A percentile compares a stretch with the other conserved stretches of the same genome.
These are phyloP conservation scores for Drusus annulatus DNA, from an alignment of 1,140 invertebrate species.

Conservation along the genomic window DNA sequence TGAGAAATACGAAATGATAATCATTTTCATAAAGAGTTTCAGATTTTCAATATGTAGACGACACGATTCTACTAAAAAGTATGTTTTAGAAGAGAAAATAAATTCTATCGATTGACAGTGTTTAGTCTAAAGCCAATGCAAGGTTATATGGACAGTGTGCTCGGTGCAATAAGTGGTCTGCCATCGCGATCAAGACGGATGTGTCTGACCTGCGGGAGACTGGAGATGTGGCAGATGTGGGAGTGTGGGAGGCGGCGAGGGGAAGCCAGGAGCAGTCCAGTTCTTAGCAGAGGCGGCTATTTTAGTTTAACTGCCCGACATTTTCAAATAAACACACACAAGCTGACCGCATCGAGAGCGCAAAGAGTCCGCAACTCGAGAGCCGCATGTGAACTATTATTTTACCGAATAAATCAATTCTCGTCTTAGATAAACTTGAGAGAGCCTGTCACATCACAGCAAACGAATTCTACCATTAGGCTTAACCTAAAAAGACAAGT, in stretches of 20 bases:
- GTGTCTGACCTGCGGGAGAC: not conserved
- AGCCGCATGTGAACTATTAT: not conserved
- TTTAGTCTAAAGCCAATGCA: not conserved
- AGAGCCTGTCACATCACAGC: too few species aligned
- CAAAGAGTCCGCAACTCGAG: constrained; percentile 23
- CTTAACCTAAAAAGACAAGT: too few species aligned
- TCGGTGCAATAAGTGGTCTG: not conserved
- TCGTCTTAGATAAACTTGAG: too few species aligned
- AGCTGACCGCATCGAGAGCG: constrained; percentile 47
- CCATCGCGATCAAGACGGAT: constrained; percentile 1
- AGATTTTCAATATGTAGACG: too few species aligned
- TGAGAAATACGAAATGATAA: not conserved
- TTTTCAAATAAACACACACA: constrained; percentile 55
- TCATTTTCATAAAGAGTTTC: too few species aligned
- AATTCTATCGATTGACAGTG: too few species aligned
- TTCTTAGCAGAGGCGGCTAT: constrained; percentile 34
- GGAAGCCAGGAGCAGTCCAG: constrained; percentile 9
- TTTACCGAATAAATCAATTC: too few species aligned
- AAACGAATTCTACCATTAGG: too few species aligned
- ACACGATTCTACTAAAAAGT: too few species aligned
- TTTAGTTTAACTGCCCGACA: constrained; percentile 53
- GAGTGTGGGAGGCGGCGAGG: not conserved
- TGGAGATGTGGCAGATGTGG: not conserved
- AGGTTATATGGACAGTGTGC: not conserved
- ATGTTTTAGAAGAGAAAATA: too few species aligned